phyloP scores from a whole-genome alignment of 2,888 invertebrate genomes.

The Nudaria mundana region DNA sequence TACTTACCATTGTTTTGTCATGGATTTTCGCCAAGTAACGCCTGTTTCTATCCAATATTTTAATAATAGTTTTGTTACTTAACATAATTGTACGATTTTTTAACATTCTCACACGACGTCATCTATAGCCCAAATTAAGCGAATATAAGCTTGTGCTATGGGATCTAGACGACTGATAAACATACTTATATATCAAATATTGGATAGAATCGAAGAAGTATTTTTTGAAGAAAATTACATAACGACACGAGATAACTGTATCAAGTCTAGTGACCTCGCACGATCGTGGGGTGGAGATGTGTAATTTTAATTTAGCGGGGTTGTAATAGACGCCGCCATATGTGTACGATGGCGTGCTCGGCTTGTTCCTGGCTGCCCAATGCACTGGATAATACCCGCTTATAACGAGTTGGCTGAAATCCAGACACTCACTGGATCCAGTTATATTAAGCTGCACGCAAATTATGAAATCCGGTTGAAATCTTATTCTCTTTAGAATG shows the following conservation, averaged over 20 bases:
- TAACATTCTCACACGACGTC: no score
- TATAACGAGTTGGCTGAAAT: slow-evolving; percentile 39
- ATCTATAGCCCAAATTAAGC: no score
- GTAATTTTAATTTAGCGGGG: slow-evolving; percentile 26
- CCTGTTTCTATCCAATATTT: no score
- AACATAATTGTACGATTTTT: background rate
- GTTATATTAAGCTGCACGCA: slow-evolving; percentile 39
- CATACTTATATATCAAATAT: no score
- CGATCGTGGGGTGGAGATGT: slow-evolving; percentile 2
- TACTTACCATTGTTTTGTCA: no score
- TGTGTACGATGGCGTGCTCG: slow-evolving; percentile 29
- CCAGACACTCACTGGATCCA: slow-evolving; percentile 36
- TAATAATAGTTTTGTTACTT: background rate
- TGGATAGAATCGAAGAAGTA: no score
- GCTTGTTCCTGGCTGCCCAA: slow-evolving; percentile 31
- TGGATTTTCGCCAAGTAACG: no score
- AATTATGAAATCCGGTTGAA: slow-evolving; percentile 33
- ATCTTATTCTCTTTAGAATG: slow-evolving; percentile 18
- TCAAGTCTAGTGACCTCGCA: background rate
- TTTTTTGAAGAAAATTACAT: no score
- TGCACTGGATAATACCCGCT: slow-evolving; percentile 33
- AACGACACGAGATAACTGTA: no score
- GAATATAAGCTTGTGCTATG: no score
- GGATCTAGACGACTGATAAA: no score
- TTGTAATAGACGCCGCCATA: slow-evolving; percentile 30